These are phyloP conservation scores for Amiota communis DNA, from an alignment of 2,888 invertebrate genomes.

Conservation along the genomic window DNA sequence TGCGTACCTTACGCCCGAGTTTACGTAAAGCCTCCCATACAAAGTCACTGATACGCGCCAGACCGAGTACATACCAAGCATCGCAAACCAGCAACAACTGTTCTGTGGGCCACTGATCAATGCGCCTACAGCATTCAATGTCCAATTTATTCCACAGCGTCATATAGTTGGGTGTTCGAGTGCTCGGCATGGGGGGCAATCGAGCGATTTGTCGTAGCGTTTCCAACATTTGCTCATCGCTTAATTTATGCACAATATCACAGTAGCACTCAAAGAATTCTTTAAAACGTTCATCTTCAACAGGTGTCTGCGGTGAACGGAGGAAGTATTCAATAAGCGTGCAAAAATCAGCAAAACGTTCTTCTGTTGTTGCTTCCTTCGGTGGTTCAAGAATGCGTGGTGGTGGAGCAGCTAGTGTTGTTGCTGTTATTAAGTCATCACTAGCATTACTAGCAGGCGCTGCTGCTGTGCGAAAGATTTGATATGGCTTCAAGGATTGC, in stretches of 20 bases:
- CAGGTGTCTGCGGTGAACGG: constrained; percentile 50
- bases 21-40: constrained; percentile 75
- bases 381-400: constrained; percentile 43
- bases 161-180: constrained; percentile 77
- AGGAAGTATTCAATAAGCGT: constrained; percentile 57
- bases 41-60: constrained; percentile 76
- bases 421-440: neutral
- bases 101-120: constrained; percentile 75
- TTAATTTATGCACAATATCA: constrained; percentile 75
- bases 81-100: constrained; percentile 77
- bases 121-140: constrained; percentile 76
- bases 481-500: constrained; percentile 60
- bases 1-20: constrained; percentile 76
- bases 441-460: neutral
- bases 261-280: constrained; percentile 66
- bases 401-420: neutral
- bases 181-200: constrained; percentile 75
- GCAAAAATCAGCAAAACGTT: constrained; percentile 55
- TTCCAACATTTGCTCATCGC: constrained; percentile 76
- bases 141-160: constrained; percentile 82
- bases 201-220: constrained; percentile 75
- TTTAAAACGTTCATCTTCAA: constrained; percentile 56
- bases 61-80: constrained; percentile 78
- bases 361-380: constrained; percentile 26
- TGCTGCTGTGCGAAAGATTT: constrained; percentile 52